Evolutionary conservation across 2,113 vertebrate species (phyloP), one percentile per base, ranked within the genome.

Genomic region (Sebastes fasciatus): DNA sequence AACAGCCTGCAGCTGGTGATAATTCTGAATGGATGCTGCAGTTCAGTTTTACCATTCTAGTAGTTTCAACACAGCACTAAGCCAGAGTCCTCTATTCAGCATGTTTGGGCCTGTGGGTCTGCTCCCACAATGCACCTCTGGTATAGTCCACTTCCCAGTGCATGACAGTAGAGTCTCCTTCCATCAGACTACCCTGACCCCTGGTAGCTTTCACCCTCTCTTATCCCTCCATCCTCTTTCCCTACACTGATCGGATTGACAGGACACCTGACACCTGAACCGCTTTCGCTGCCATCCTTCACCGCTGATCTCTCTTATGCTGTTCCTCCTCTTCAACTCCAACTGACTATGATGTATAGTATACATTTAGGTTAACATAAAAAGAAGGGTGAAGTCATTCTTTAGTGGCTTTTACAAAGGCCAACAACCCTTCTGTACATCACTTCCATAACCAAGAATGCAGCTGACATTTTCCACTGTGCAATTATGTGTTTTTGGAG

Each of bases 191-290:
- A 10, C 4, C 21, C 78, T 82, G 69, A 85, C 86, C 78, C 72
- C 64, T 74, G 0, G 11, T 81, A 69, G 51, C 68, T n/a, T 81
- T 84, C 51, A 52, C 14, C 51, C 21, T 45, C 12, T 46, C 70
- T 88, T 34, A 88, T 80, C 78, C 65, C 51, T 85, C 73, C 82
- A 73, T 88, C 83, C 63, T 89, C 71, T 81, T 87, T 72, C 65
- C 65, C 60, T 80, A 62, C 77, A n/a, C 82, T 91, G 61, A 88
- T 80, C 51, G 89, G 90, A 91, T 93, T 90, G 64, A 68, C 23
- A 8, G 55, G 55, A 76, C 71, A 71, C 68, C 75, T 82, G 55
- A 2, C 26, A 26, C 42, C 68, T 78, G 26, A 26, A 26, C 26
- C 26, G 60, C 66, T 73, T 82, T 77, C 79, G 61, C 61, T 82